Base-by-base conservation (phyloP, 2,797 vertebrate species). In the Otus scops region DNA sequence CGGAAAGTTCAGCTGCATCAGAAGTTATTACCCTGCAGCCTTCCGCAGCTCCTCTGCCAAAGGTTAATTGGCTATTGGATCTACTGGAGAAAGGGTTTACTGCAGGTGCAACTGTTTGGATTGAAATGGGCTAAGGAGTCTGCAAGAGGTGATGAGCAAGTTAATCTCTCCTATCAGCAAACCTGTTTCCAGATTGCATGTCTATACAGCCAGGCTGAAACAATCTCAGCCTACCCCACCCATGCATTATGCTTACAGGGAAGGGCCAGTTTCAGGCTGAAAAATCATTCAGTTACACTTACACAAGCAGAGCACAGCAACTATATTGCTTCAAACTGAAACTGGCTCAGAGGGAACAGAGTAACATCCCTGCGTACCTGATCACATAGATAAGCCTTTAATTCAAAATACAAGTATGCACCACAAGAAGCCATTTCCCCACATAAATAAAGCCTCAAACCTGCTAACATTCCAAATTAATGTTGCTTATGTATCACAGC, bases 281-380 rank as follows among this genome's bases (percentile, higher is more conserved):
- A 43, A 56, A 78, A 63, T 10, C 48, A 18, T 23, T n/a, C 59
- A 32, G n/a, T 5, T 69, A 27, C 56, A 21, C 10, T 43, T 50
- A 27, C 11, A 27, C 32, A 23, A 38, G 54, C 60, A 51, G 7
- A 78, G 57, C 4, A 67, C 34, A 14, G 39, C 73, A 74, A 20
- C 36, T 15, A 4, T 19, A 21, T 1, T 23, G 82, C 83, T 80
- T 38, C 85, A 64, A 38, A 21, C 45, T 26, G 88, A 51, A 61
- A 61, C 13, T 4, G 34, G 28, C 28, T 20, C 53, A 13, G 53
- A 47, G 47, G 39, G 53, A 88, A 45, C 1, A 0, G 20, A 12
- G 76, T 15, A 34, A 11, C 0, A 0, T n/a, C 16, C 6, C 11
- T 10, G 10, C 0, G 9, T 9, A 34, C 26, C 75, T 26, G 21